Evolutionary conservation across 1,140 invertebrate genomes (phyloP).

Genomic region (Solenopsis fugax): DNA sequence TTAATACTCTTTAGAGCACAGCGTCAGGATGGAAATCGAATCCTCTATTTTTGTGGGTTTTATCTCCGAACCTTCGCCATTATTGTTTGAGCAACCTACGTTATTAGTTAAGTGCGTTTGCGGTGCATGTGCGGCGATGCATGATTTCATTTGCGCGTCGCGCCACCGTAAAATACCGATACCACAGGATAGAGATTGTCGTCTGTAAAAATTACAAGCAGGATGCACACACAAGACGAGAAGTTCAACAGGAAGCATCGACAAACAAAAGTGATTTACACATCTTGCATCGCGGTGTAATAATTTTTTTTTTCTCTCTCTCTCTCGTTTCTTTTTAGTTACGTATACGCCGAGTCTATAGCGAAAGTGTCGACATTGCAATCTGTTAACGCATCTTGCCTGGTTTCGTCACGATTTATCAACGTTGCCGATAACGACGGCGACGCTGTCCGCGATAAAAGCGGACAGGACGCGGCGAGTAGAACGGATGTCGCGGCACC

Average conservation of each 20-base stretch:
- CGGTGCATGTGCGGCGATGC: neutral
- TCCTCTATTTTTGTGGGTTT: constrained; percentile 8
- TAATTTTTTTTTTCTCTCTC: neutral
- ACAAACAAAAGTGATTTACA: neutral
- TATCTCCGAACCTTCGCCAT: neutral
- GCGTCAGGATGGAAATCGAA: neutral
- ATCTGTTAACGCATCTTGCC: constrained; percentile 20
- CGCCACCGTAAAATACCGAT: constrained; percentile 16
- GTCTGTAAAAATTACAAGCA: constrained; percentile 7
- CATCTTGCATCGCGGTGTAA: neutral
- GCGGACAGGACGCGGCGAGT: constrained; percentile 36
- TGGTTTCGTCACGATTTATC: constrained; percentile 18
- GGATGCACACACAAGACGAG: neutral
- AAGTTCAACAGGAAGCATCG: neutral
- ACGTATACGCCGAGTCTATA: neutral
- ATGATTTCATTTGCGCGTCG: neutral
- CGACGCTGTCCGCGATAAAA: constrained; percentile 34
- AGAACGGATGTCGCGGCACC: constrained; percentile 54
- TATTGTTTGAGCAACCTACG: constrained; percentile 2
- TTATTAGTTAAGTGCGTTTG: constrained; percentile 38
- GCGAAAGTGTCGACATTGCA: neutral
- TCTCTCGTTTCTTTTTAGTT: neutral
- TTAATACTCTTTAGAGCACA: constrained; percentile 37
- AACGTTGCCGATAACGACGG: constrained; percentile 24
- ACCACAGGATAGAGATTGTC: neutral